Conservation (phyloP, 2,888 invertebrate species). For the Drosophila putrida region DNA sequence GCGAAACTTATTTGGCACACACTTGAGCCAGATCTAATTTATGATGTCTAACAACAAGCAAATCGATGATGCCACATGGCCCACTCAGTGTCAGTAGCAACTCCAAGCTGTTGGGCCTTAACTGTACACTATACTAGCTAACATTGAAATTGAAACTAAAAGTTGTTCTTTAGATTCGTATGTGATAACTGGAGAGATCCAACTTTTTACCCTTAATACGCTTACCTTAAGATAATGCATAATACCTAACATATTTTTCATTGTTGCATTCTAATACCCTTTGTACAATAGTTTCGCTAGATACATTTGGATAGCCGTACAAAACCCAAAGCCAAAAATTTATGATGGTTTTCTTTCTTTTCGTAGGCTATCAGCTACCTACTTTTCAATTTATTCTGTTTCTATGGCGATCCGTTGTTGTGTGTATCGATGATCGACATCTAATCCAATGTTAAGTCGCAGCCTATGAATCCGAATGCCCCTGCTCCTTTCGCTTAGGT, state of each 20-base stretch:
- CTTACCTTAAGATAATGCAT: constrained; percentile 43
- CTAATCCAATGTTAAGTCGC: constrained; percentile 72
- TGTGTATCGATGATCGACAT: constrained; percentile 71
- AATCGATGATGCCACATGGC: constrained; percentile 46
- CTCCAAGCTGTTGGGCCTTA: constrained; percentile 19
- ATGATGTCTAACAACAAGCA: constrained; percentile 57
- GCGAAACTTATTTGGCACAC: constrained; percentile 55
- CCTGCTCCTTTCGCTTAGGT: constrained; percentile 31
- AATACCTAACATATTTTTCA: constrained; percentile 35
- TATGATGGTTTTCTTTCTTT: constrained; percentile 48
- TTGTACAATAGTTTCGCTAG: constrained; percentile 25
- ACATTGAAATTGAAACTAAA: neutral
- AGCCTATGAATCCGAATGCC: constrained; percentile 54
- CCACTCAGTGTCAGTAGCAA: constrained; percentile 6
- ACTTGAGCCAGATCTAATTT: constrained; percentile 56
- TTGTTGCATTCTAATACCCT: constrained; percentile 62
- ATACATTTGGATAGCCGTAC: constrained; percentile 14
- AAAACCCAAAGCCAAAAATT: constrained; percentile 60
- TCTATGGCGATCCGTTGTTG: constrained; percentile 35
- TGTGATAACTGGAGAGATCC: neutral
- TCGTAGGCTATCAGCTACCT: constrained; percentile 48
- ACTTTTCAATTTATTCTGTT: constrained; percentile 46
- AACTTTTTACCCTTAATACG: constrained; percentile 52
- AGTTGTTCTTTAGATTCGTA: neutral
- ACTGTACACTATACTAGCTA: constrained; percentile 31